These are phyloP conservation scores for Trigoniulus corallinus DNA, from an alignment of 1,140 invertebrate genomes.

Conservation along the genomic window DNA sequence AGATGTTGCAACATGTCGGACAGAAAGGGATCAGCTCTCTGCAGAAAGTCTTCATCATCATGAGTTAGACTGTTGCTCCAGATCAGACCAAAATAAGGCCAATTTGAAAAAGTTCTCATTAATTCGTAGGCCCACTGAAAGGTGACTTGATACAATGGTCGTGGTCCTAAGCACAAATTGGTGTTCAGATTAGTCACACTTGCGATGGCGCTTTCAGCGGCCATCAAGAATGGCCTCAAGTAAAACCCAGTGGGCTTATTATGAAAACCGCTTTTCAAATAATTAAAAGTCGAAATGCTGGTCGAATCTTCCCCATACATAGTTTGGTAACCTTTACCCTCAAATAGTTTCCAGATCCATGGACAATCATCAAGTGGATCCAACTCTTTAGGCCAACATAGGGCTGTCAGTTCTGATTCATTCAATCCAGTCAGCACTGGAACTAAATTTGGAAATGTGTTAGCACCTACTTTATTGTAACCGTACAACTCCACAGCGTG, in stretches of 20 bases:
- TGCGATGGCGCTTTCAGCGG: slow-evolving; percentile 7
- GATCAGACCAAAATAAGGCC: not conserved
- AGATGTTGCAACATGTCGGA: slow-evolving; percentile 10
- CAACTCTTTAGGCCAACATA: not conserved
- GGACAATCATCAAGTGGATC: slow-evolving; percentile 25
- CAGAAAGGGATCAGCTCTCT: not conserved
- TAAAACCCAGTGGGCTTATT: slow-evolving; percentile 67
- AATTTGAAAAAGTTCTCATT: not conserved
- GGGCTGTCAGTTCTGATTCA: not conserved
- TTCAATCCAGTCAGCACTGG: slow-evolving; percentile 37
- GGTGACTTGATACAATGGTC: not conserved
- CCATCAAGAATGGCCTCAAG: slow-evolving; percentile 43
- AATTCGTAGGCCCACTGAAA: not conserved
- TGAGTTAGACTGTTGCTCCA: not conserved
- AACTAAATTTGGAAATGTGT: slow-evolving; percentile 64
- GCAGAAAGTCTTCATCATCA: not conserved
- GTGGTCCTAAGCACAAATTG: not conserved
- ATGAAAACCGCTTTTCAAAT: slow-evolving; percentile 54
- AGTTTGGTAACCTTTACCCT: slow-evolving; percentile 50
- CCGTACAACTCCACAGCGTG: slow-evolving; percentile 50
- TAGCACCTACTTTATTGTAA: slow-evolving; percentile 66
- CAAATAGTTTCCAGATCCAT: slow-evolving; percentile 23
- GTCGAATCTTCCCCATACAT: slow-evolving; percentile 60
- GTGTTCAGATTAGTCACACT: not conserved
- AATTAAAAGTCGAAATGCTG: slow-evolving; percentile 62